These are phyloP conservation scores for Cyprinus carpio DNA, from an alignment of 2,113 vertebrate genomes.

Conservation along the genomic window DNA sequence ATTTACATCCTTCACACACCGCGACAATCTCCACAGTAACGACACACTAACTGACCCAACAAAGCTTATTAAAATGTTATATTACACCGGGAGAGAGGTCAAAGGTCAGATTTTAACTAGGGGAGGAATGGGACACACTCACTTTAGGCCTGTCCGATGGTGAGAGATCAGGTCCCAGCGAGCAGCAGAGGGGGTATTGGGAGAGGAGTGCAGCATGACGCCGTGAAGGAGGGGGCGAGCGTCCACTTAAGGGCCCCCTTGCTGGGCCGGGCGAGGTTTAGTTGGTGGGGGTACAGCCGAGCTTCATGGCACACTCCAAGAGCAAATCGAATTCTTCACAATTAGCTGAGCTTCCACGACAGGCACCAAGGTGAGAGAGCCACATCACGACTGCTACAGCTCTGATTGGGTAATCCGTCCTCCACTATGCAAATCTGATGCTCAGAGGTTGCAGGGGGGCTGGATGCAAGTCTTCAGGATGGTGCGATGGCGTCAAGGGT, in stretches of 20 bases:
- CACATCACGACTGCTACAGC: slow-evolving; percentile 81
- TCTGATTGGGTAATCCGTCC: slow-evolving; percentile 98
- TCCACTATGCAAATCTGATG: slow-evolving; percentile 87
- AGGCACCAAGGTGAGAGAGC: slow-evolving; percentile 82
- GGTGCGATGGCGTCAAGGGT: slow-evolving; percentile 56
- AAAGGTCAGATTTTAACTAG: slow-evolving; percentile 37
- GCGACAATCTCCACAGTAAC: slow-evolving; percentile 26
- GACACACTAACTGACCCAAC: slow-evolving; percentile 33
- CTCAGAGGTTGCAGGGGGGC: slow-evolving; percentile 69
- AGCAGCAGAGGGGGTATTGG: not conserved
- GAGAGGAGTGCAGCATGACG: slow-evolving; percentile 13
- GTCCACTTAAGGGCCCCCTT: slow-evolving; percentile 56
- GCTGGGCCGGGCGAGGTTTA: slow-evolving; percentile 44
- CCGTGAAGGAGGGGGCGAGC: slow-evolving; percentile 56
- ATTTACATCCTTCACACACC: slow-evolving; percentile 30
- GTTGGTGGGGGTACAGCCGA: slow-evolving; percentile 53
- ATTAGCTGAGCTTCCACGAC: slow-evolving; percentile 95
- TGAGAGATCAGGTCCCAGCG: not conserved
- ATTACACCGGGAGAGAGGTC: slow-evolving; percentile 32
- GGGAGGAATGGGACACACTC: slow-evolving; percentile 27
- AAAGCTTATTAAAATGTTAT: slow-evolving; percentile 52
- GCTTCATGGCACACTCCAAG: slow-evolving; percentile 73
- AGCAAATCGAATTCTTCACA: slow-evolving; percentile 98
- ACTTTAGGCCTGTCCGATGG: not conserved
- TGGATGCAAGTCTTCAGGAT: slow-evolving; percentile 67